Conservation (phyloP, 1,140 invertebrate genomes). For the Lucilia cuprina region DNA sequence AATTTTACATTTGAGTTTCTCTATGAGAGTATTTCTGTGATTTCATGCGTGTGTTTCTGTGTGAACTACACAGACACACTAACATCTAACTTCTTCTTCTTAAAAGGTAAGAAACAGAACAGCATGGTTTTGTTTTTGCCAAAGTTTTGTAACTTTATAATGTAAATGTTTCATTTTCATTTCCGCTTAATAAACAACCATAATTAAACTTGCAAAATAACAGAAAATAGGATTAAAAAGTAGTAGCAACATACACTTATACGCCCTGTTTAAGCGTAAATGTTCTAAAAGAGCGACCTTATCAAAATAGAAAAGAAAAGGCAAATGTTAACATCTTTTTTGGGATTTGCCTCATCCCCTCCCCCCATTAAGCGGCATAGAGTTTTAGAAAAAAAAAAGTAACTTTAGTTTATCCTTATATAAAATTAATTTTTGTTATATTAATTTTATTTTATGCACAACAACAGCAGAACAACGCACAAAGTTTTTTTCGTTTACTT, state of each 20-base stretch:
- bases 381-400: too few relatives aligned
- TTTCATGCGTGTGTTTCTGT: background rate
- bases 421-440: conserved; percentile 4
- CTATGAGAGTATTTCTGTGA: background rate
- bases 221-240: conserved; percentile 33
- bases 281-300: background rate
- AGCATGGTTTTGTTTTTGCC: background rate
- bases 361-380: too few relatives aligned
- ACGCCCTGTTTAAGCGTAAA: too few relatives aligned
- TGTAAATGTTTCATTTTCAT: conserved; percentile 24
- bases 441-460: background rate
- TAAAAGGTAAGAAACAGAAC: background rate
- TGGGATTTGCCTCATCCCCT: too few relatives aligned
- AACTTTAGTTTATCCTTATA: background rate
- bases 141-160: background rate
- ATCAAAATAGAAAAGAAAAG: background rate
- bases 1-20: background rate
- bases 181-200: conserved; percentile 40
- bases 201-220: conserved; percentile 38
- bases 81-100: too few relatives aligned
- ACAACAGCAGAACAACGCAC: too few relatives aligned
- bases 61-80: background rate
- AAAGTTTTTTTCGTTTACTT: too few relatives aligned
- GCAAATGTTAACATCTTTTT: background rate
- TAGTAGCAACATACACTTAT: background rate